Evolutionary conservation across 2,888 invertebrate species (phyloP), one percentile per base, ranked within the genome.

Genomic region (Drosophila yooni): DNA sequence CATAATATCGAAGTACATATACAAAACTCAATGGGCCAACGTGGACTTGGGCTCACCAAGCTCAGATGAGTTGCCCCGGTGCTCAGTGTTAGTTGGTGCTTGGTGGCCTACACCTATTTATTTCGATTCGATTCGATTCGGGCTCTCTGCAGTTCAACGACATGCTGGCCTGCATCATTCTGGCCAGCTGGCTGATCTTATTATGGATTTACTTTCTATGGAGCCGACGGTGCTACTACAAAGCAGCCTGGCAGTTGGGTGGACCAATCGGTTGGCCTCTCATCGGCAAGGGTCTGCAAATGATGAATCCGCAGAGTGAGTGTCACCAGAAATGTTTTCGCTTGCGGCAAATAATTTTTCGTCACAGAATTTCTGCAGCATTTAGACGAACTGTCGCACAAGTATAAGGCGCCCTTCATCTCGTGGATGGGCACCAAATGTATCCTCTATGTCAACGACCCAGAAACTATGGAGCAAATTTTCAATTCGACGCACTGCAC

Each of bases 351-450:
- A 13, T 62, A 46, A 60, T 6, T 50, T 15, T 36, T 15, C 18
- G 21, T 53, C 36, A 33, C 50, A 92, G 91, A 82, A 27, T 91
- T 91, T 71, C 59, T 92, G 38, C 82, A 85, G 52, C 90, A 86
- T 63, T 83, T 92, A 80, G 83, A 83, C 2, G 63, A 76, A 27
- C 72, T 78, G 15, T 80, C 91, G 1, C 74, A 82, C 3, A 68
- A 78, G 51, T 91, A 91, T 34, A 80, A 74, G 36, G 77, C 90
- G 1, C 92, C 93, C 4, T 92, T 91, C 31, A 87, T 92, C 54
- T 88, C 92, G 27, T 93, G 92, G 92, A 92, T 92, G 93, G 92
- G 93, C 33, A 88, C 81, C 33, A 91, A 86, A 50, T 92, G 93
- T n/a, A 91, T 92, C 52, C 88, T 92, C 5, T 92, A 92, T 63